Evolutionary conservation across 2,113 vertebrate genomes (phyloP), one percentile per base, ranked within the genome.

Genomic region (Ptilonorhynchus violaceus): DNA sequence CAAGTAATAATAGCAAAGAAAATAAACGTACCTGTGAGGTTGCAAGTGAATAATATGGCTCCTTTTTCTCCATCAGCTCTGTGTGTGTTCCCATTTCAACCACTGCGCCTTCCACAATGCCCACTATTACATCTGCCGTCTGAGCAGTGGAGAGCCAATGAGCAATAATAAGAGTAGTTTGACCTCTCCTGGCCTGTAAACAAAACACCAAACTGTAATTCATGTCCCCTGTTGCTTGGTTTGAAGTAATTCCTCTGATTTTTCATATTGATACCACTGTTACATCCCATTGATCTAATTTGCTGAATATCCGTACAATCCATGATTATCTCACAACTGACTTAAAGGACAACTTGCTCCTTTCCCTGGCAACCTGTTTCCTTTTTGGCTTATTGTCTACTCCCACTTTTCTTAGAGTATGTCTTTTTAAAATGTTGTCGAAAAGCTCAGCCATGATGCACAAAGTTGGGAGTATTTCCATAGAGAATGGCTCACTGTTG

Each of bases 221-320:
- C 63, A n/a, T 47, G 64, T 84, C 79, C 72, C 92, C 83, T 88
- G 72, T 91, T 84, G 79, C 72, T 90, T 47, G 50, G 50, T 74
- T 96, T 84, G 70, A 44, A 86, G 39, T 74, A 96, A 95, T 93
- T 95, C 76, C 76, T 93, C 83, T 91, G 92, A 96, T 97, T 92
- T 92, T 41, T 92, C 86, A 44, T 80, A 81, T 77, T 88, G 92
- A 92, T 95, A 70, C 76, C 59, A 63, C 47, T 91, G 86, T 89
- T 96, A 91, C 60, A 84, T 81, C 86, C 76, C 72, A 89, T 92
- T 87, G 88, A 93, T 95, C 59, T 88, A 42, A 93, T 70, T 89
- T 89, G 52, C 76, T 69, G 76, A 88, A 70, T 60, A 93, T 42
- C 21, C 0, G 0, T 73, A 66, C 39, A 75, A 92, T 44, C 74